A percentile compares a stretch with the other conserved stretches of the same genome.
Evolutionary conservation across 2,113 vertebrate species (phyloP).

Genomic region (Talpa occidentalis): DNA sequence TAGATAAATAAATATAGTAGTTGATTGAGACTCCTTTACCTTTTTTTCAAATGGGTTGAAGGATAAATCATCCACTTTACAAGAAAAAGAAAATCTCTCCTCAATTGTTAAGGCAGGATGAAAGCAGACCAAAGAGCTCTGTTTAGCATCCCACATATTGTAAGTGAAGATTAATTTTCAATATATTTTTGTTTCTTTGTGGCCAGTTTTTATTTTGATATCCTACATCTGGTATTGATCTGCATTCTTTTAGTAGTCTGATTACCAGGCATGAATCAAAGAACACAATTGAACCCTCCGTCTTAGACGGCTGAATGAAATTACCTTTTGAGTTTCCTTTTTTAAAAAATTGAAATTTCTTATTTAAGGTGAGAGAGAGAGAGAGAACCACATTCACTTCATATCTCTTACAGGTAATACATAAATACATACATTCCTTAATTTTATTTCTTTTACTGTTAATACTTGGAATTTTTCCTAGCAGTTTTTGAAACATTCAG

Average conservation of each 20-base stretch:
- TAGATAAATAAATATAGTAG: background rate
- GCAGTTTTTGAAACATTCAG: conserved; percentile 16
- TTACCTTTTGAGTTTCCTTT: background rate
- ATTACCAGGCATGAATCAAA: conserved; percentile 29
- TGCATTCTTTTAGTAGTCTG: conserved; percentile 58
- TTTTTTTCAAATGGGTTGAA: conserved; percentile 16
- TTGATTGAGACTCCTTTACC: background rate
- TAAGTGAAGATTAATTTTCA: conserved; percentile 36
- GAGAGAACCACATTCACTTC: background rate
- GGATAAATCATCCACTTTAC: background rate
- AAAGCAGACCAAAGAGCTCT: background rate
- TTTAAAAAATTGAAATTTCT: background rate
- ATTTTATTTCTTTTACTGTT: conserved; percentile 7
- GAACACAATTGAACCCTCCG: conserved; percentile 7
- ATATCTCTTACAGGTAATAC: background rate
- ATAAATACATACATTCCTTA: conserved; percentile 1
- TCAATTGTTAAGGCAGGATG: background rate
- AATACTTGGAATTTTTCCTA: conserved; percentile 3
- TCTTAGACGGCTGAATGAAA: conserved; percentile 25
- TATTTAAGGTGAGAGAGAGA: conserved; percentile 37
- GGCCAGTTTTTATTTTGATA: conserved; percentile 50
- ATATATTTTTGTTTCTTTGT: conserved; percentile 24
- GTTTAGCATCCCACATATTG: background rate
- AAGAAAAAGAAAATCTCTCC: background rate
- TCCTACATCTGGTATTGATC: conserved; percentile 31